These are phyloP conservation scores for Ptilorrhoa leucosticta DNA, from an alignment of 2,113 vertebrate species.

Conservation along the genomic window DNA sequence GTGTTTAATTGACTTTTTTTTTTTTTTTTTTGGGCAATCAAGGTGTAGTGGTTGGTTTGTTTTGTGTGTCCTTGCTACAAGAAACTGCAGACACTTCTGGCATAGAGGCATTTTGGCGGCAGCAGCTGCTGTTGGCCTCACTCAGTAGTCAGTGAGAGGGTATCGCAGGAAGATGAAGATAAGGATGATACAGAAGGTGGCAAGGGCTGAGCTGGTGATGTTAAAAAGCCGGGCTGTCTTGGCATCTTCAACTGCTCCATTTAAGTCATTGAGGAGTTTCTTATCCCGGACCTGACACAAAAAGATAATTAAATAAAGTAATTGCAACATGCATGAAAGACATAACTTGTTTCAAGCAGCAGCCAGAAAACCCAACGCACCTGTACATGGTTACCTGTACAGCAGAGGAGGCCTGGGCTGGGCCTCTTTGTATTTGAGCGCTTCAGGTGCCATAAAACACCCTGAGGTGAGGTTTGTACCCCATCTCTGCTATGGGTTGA, in stretches of 20 bases:
- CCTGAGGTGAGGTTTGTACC: not conserved
- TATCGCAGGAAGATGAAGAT: conserved; percentile 80
- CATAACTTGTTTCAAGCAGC: not conserved
- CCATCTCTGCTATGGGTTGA: not conserved
- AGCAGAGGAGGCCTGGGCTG: not conserved
- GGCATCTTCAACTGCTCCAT: conserved; percentile 79
- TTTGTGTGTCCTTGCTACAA: conserved; percentile 47
- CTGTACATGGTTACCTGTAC: not conserved
- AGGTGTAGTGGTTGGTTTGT: not conserved
- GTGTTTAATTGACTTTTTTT: not conserved
- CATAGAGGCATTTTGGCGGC: not conserved
- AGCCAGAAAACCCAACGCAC: not conserved
- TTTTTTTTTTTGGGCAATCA: not conserved
- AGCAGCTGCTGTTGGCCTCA: not conserved
- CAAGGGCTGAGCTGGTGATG: conserved; percentile 81
- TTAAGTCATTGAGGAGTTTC: conserved; percentile 81
- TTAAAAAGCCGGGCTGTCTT: conserved; percentile 81
- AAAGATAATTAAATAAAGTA: not conserved
- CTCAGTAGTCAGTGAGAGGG: conserved; percentile 77
- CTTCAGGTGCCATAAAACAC: not conserved
- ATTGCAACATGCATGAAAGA: not conserved
- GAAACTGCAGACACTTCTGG: conserved; percentile 55
- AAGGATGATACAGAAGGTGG: conserved; percentile 78
- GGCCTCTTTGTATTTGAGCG: not conserved
- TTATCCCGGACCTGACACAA: conserved; percentile 76